These are phyloP conservation scores for Taurulus bubalis DNA, from an alignment of 2,113 vertebrate genomes.

Conservation along the genomic window DNA sequence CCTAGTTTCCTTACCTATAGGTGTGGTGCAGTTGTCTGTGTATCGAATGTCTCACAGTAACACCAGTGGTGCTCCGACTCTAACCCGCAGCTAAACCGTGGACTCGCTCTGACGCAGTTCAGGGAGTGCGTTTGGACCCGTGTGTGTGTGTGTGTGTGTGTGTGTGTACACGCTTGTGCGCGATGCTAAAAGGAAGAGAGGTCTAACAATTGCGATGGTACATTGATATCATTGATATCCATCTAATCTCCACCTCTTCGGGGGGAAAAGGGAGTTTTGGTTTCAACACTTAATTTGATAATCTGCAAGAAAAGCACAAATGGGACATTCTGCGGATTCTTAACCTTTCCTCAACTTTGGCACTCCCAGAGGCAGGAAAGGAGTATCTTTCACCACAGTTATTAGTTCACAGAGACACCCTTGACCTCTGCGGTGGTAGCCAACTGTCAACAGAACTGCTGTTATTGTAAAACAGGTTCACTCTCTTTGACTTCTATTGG, in stretches of 20 bases:
- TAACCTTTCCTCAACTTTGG: constrained; percentile 84
- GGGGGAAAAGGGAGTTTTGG: constrained; percentile 62
- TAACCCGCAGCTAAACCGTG: constrained; percentile 60
- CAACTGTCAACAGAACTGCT: constrained; percentile 78
- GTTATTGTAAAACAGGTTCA: constrained; percentile 78
- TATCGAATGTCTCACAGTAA: constrained; percentile 78
- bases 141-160: constrained; percentile 40
- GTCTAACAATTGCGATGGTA: constrained; percentile 60
- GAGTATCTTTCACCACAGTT: constrained; percentile 83
- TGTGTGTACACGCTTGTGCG: constrained; percentile 38
- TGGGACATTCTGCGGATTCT: constrained; percentile 83
- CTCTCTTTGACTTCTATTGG: constrained; percentile 60
- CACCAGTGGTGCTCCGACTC: constrained; percentile 63
- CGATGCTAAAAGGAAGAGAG: constrained; percentile 42
- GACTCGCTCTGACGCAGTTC: constrained; percentile 66
- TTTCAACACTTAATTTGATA: constrained; percentile 84
- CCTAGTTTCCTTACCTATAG: constrained; percentile 78
- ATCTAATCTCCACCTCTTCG: constrained; percentile 71
- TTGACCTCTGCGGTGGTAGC: constrained; percentile 80
- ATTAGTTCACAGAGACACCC: constrained; percentile 82
- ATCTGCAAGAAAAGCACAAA: constrained; percentile 81
- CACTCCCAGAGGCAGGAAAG: constrained; percentile 80
- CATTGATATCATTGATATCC: constrained; percentile 72
- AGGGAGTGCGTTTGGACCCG: constrained; percentile 43
- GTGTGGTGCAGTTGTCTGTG: constrained; percentile 77